phyloP scores from a whole-genome alignment of 2,113 vertebrate species.

The Mobula birostris region DNA sequence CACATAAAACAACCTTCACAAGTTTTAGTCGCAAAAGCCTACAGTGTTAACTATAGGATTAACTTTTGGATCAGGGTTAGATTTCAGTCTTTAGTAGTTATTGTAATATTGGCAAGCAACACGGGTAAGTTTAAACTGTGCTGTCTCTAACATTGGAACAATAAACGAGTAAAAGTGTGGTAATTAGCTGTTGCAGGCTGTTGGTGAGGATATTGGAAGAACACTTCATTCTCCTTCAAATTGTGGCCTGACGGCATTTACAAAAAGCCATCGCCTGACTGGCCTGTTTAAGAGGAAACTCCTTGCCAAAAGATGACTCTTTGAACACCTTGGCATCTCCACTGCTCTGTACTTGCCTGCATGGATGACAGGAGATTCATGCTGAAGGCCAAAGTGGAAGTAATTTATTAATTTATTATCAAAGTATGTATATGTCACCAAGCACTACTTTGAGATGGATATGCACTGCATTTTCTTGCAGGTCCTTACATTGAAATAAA shows the following conservation, averaged over 20 bases:
- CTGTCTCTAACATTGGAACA: not conserved
- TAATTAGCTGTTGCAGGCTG: not conserved
- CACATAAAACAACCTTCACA: too few species aligned
- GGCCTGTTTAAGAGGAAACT: not conserved
- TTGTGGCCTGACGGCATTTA: not conserved
- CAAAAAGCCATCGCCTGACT: not conserved
- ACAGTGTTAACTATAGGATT: not conserved
- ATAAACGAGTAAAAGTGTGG: not conserved
- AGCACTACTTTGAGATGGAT: too few species aligned
- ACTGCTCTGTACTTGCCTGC: not conserved
- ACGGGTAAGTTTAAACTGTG: not conserved
- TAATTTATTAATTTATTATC: too few species aligned
- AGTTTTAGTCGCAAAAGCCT: too few species aligned
- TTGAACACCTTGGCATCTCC: not conserved
- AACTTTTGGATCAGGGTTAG: not conserved
- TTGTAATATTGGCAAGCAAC: not conserved
- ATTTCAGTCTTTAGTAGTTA: not conserved
- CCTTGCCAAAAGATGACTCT: not conserved
- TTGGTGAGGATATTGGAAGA: not conserved
- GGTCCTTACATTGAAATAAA: too few species aligned
- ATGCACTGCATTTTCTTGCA: too few species aligned
- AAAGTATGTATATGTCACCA: too few species aligned
- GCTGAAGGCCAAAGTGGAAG: too few species aligned
- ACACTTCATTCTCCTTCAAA: not conserved
- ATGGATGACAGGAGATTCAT: not conserved